A percentile compares a stretch with the other conserved stretches of the same genome.
These are phyloP conservation scores for Protonemura montana DNA, from an alignment of 2,888 invertebrate genomes.

Conservation along the genomic window DNA sequence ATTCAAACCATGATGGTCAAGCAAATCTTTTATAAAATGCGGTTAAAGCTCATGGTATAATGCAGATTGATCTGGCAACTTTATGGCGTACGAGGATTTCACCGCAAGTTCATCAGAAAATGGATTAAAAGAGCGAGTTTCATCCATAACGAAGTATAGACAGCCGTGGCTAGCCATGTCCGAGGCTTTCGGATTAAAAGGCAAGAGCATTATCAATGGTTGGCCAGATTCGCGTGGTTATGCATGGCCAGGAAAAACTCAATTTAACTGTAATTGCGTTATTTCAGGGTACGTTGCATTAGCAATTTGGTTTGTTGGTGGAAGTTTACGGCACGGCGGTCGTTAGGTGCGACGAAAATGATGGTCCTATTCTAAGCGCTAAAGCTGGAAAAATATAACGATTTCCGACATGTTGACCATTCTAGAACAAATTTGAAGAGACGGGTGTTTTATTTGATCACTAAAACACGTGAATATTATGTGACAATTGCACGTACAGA, in stretches of 20 bases:
- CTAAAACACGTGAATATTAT: neutral
- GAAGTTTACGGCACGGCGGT: neutral
- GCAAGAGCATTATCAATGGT: neutral
- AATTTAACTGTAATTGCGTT: neutral
- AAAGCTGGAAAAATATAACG: neutral
- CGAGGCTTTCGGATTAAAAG: neutral
- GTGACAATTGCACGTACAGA: neutral
- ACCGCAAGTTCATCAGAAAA: neutral
- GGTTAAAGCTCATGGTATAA: neutral
- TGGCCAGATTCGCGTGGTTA: neutral
- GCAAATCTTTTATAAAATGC: too few relatives aligned
- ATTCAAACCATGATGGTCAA: neutral
- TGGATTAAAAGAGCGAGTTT: neutral
- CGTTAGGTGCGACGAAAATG: neutral
- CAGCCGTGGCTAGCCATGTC: neutral
- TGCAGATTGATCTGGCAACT: slow-evolving; percentile 7
- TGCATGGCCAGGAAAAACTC: neutral
- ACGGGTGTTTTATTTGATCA: neutral
- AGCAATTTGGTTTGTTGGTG: neutral
- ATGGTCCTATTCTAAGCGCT: neutral
- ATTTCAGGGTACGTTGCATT: slow-evolving; percentile 12
- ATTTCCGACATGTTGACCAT: neutral
- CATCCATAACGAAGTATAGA: neutral
- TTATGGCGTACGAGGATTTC: neutral
- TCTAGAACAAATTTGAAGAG: neutral